phyloP scores from a whole-genome alignment of 2,888 invertebrate species.

The Oxyscelio sp. region DNA sequence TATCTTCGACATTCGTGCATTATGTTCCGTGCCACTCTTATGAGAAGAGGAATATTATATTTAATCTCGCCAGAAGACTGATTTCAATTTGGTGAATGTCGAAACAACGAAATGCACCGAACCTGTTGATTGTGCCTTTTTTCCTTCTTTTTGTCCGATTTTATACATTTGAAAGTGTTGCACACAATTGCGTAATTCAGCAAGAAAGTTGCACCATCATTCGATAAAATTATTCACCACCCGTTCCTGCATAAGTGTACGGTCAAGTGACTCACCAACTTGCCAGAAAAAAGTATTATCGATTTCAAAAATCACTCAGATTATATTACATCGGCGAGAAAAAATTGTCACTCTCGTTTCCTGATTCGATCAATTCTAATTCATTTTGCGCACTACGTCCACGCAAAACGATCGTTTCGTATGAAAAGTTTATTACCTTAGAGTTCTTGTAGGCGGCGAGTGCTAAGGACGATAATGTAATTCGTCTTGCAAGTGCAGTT shows the following conservation, averaged over 20 bases:
- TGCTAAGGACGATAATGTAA: too few relatives aligned
- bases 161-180: constrained; percentile 56
- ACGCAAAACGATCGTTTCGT: too few relatives aligned
- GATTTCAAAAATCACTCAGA: constrained; percentile 40
- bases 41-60: not conserved
- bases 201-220: constrained; percentile 67
- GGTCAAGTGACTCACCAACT: constrained; percentile 38
- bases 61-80: not conserved
- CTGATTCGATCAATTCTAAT: too few relatives aligned
- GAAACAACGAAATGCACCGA: constrained; percentile 30
- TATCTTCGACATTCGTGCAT: not conserved
- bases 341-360: constrained; percentile 26
- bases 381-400: too few relatives aligned
- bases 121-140: constrained; percentile 39
- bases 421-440: too few relatives aligned
- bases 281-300: constrained; percentile 36
- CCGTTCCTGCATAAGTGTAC: constrained; percentile 40
- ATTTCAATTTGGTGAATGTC: constrained; percentile 23
- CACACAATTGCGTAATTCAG: constrained; percentile 55
- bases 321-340: constrained; percentile 7
- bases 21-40: not conserved
- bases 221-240: constrained; percentile 60
- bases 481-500: too few relatives aligned
- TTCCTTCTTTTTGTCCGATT: constrained; percentile 42
- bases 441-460: too few relatives aligned